Percentiles rank a stretch among this genome's conserved stretches.
phyloP scores from a whole-genome alignment of 2,797 vertebrate species.

The Emys orbicularis region DNA sequence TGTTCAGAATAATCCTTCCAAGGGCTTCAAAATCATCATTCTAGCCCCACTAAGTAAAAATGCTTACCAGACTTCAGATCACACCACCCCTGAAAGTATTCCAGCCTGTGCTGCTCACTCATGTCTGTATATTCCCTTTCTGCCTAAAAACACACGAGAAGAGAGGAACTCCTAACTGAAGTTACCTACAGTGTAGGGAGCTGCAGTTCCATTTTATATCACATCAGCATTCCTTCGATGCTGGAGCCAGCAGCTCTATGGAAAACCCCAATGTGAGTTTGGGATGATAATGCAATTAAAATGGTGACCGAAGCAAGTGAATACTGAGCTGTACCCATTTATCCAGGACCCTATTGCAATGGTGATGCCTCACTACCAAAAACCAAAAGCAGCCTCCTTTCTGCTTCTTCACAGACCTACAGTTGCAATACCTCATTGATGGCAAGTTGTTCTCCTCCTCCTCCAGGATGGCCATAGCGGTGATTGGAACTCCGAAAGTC shows the following conservation, averaged over 20 bases:
- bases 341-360: background rate
- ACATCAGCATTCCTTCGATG: background rate
- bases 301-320: background rate
- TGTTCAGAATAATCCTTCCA: background rate
- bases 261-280: background rate
- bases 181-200: background rate
- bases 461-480: conserved; percentile 88
- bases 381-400: accelerated
- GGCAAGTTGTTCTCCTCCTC: conserved; percentile 85
- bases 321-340: background rate
- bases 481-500: conserved; percentile 87
- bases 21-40: background rate
- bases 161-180: background rate
- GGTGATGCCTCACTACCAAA: accelerated
- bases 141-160: background rate
- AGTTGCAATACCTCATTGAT: conserved; percentile 83
- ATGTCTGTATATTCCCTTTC: background rate
- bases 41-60: background rate
- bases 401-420: background rate
- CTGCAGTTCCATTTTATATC: background rate
- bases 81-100: background rate
- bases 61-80: background rate
- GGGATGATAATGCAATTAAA: background rate
- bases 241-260: accelerated
- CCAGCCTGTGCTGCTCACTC: background rate